Evolutionary conservation across 2,113 vertebrate genomes (phyloP), one percentile per base, ranked within the genome.

Genomic region (Zosterops lateralis): DNA sequence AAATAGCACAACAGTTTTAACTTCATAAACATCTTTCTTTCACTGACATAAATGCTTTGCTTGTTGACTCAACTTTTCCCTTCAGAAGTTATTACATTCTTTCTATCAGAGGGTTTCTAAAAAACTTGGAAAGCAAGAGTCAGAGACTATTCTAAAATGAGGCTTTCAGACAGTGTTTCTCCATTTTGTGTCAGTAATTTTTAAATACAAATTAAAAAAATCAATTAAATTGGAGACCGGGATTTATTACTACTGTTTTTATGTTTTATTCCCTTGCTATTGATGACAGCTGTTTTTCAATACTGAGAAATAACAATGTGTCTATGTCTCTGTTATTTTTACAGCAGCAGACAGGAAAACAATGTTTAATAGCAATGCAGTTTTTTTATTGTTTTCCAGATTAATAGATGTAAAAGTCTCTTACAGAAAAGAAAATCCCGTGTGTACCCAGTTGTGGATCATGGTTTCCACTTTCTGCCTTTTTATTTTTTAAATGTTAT

Each of bases 61-160:
- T 83, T 86, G 56, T 90, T 95, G 82, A 71, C 76, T 92, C 40
- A 90, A 22, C 32, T 65, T 88, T 86, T 91, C 62, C 67, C 66
- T 76, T 77, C 32, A 48, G 74, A 87, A 76, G 19, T 73, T 90
- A 31, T 0, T 61, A 36, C 28, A 53, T 79, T 80, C n/a, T 81
- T 84, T 76, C 42, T 89, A 1, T 61, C 12, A 75, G 62, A 74
- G 29, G 14, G 13, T 1, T 62, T 92, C 57, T 84, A 78, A 67
- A 81, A 71, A 45, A 20, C 28, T 60, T 61, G 44, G 18, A 84
- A 65, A 66, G 34, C 34, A 64, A 71, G 44, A 31, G 15, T 73
- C 32, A 19, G 31, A 79, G 36, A 12, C 58, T 83, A 6, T 36
- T 87, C 28, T 70, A 47, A 73, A 32, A 47, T 38, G 19, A 87